Conservation (phyloP, 2,113 vertebrate species). For the Corythaixoides concolor region DNA sequence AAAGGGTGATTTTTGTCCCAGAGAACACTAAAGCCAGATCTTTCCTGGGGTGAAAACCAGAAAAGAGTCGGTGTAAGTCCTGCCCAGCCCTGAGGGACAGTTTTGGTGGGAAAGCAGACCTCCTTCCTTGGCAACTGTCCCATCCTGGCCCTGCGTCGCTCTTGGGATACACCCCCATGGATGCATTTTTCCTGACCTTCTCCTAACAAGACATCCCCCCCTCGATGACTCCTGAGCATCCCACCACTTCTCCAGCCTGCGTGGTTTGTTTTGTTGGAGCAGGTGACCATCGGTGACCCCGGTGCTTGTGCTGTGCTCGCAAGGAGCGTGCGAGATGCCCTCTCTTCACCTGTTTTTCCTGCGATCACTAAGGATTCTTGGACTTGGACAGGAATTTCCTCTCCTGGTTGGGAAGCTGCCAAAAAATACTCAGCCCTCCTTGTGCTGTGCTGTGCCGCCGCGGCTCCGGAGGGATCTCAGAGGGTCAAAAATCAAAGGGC, state of each 20-base stretch:
- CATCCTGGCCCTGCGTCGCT: fast-evolving
- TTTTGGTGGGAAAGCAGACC: background rate
- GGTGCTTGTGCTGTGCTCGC: fast-evolving
- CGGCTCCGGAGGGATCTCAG: fast-evolving
- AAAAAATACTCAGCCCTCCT: background rate
- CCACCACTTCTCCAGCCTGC: background rate
- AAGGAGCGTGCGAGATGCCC: fast-evolving
- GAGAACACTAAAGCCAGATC: background rate
- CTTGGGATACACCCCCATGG: background rate
- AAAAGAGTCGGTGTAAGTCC: background rate
- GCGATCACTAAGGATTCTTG: background rate
- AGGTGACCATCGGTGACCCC: background rate
- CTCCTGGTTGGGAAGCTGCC: background rate
- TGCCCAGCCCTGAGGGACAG: background rate
- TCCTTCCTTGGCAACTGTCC: background rate
- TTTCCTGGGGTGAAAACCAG: background rate
- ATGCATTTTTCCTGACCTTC: background rate
- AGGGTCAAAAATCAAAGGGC: background rate
- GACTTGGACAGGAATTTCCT: background rate
- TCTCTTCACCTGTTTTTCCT: background rate
- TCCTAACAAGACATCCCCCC: background rate
- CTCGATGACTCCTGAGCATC: background rate
- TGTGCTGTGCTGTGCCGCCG: fast-evolving
- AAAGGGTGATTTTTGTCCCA: background rate
- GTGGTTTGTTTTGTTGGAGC: background rate